These are phyloP conservation scores for Lanius collurio DNA, from an alignment of 2,113 vertebrate genomes.

Conservation along the genomic window DNA sequence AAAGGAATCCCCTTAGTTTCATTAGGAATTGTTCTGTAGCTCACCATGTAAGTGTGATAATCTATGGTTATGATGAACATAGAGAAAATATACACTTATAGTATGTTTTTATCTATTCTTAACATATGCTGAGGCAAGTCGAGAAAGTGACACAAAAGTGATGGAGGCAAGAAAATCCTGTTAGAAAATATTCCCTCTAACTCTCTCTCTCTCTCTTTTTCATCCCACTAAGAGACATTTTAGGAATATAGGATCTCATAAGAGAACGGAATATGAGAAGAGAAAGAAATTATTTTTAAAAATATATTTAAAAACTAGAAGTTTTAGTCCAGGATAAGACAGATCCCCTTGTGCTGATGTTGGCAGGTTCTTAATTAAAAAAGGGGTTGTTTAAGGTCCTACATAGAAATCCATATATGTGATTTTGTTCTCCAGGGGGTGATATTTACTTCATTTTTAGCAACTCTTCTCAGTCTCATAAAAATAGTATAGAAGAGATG, in stretches of 20 bases:
- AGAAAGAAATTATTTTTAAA: not conserved
- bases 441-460: not conserved
- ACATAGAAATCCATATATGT: not conserved
- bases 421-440: not conserved
- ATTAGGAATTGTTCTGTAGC: not conserved
- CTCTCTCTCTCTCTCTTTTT: rapidly evolving
- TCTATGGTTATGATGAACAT: not conserved
- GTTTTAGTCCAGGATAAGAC: not conserved
- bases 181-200: not conserved
- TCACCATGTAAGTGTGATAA: not conserved
- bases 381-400: not conserved
- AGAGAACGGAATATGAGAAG: not conserved
- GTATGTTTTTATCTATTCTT: not conserved
- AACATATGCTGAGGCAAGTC: not conserved
- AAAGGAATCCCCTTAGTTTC: not conserved
- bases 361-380: not conserved
- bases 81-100: not conserved
- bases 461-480: not conserved
- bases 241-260: not conserved
- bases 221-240: not conserved
- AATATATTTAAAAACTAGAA: not conserved
- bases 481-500: not conserved
- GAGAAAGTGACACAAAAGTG: not conserved
- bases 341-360: not conserved
- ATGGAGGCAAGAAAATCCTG: not conserved